Conservation (phyloP, 2,113 vertebrate species). For the Choloepus hoffmanni region DNA sequence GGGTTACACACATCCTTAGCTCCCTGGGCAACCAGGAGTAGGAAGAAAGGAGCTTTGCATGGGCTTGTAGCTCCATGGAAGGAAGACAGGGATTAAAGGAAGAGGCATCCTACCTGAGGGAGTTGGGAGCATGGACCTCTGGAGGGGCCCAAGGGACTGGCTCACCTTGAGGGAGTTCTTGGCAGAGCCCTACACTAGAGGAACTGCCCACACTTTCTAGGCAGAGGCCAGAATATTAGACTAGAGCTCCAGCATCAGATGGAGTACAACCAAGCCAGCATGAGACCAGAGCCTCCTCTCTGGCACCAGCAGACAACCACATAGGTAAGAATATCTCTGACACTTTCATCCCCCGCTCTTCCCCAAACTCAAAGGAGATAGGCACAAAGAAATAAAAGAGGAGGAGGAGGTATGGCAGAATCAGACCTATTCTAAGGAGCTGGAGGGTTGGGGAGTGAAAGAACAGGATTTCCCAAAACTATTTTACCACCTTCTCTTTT, state of each 20-base stretch:
- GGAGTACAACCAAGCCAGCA: not conserved
- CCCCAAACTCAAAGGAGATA: not conserved
- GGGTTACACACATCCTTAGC: not conserved
- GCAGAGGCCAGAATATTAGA: not conserved
- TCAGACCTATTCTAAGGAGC: accelerated
- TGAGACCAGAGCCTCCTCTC: not conserved
- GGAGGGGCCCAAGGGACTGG: not conserved
- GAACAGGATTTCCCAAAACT: not conserved
- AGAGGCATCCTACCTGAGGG: not conserved
- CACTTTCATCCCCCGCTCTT: accelerated
- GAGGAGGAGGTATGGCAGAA: not conserved
- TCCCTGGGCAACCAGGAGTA: not conserved
- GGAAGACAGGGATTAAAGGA: not conserved
- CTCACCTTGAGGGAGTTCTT: not conserved
- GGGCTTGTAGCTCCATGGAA: not conserved
- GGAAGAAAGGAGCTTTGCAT: not conserved
- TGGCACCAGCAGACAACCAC: not conserved
- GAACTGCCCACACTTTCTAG: not conserved
- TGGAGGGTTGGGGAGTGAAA: not conserved
- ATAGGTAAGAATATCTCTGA: not conserved
- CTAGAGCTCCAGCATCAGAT: too few relatives aligned
- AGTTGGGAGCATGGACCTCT: not conserved
- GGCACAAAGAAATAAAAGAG: not conserved
- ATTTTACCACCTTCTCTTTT: not conserved
- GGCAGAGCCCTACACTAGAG: not conserved